Conservation (phyloP, 2,113 vertebrate species). For the Glaucomys volans region DNA sequence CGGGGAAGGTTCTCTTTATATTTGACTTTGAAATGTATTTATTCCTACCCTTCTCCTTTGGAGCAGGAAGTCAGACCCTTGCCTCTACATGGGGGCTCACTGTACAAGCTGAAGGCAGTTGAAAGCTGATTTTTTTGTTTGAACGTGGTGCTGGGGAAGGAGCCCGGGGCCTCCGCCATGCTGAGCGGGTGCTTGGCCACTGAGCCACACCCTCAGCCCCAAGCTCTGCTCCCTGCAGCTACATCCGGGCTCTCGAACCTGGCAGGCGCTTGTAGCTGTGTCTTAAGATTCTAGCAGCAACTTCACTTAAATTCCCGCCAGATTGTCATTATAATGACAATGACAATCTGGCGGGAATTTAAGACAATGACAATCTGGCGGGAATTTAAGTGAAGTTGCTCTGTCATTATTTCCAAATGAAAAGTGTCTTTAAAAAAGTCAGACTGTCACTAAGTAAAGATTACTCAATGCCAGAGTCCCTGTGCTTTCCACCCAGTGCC, state of each 20-base stretch:
- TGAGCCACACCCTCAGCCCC: neutral
- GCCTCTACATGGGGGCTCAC: neutral
- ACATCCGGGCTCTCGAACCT: rapidly evolving
- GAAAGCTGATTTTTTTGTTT: neutral
- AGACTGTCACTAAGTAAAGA: too few relatives aligned
- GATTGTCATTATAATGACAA: too few relatives aligned
- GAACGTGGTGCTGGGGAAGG: neutral
- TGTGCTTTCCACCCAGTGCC: neutral
- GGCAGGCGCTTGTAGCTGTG: neutral
- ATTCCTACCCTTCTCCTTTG: neutral
- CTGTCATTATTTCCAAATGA: too few relatives aligned
- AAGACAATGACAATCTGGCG: too few relatives aligned
- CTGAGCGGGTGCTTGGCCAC: too few relatives aligned
- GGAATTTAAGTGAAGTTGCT: too few relatives aligned
- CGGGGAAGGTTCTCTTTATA: rapidly evolving
- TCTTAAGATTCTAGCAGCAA: neutral
- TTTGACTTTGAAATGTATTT: neutral
- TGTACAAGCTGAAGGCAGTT: neutral
- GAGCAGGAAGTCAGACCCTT: neutral
- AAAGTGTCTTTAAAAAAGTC: too few relatives aligned
- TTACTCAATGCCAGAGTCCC: too few relatives aligned
- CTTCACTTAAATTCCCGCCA: rapidly evolving
- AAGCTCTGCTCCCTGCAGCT: neutral
- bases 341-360: too few relatives aligned
- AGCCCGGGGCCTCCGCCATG: neutral